Percentiles rank a stretch among this genome's conserved stretches.
Conservation (phyloP, 2,888 invertebrate genomes). For the Spodoptera exigua region DNA sequence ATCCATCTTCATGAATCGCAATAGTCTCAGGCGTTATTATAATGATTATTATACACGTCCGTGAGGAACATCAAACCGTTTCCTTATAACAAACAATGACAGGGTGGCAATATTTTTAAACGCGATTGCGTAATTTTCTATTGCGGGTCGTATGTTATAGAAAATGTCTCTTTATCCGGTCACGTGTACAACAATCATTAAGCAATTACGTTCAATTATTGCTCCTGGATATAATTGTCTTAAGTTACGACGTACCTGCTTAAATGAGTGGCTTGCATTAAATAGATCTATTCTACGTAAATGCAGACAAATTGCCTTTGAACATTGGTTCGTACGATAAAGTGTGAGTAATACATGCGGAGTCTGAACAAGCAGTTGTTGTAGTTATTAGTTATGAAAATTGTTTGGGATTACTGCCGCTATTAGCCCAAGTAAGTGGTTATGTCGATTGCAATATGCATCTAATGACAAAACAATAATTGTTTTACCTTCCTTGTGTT, state of each 20-base stretch:
- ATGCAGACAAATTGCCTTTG: conserved; percentile 65
- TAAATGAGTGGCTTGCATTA: conserved; percentile 69
- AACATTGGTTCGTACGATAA: conserved; percentile 57
- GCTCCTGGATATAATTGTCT: conserved; percentile 75
- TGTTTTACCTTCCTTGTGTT: conserved; percentile 1
- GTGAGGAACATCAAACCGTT: conserved; percentile 57
- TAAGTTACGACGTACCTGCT: conserved; percentile 58
- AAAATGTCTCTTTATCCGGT: conserved; percentile 71
- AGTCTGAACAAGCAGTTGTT: conserved; percentile 38
- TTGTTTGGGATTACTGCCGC: conserved; percentile 38
- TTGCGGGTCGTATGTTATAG: conserved; percentile 65
- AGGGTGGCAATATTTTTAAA: conserved; percentile 69
- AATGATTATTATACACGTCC: conserved; percentile 67
- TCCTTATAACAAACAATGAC: conserved; percentile 64
- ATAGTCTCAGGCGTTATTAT: conserved; percentile 70
- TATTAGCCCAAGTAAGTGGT: conserved; percentile 32
- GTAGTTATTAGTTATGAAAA: conserved; percentile 47
- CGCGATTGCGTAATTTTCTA: conserved; percentile 68
- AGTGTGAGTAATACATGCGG: conserved; percentile 36
- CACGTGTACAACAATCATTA: conserved; percentile 74
- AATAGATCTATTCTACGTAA: conserved; percentile 70
- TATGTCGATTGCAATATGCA: conserved; percentile 16
- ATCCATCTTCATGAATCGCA: conserved; percentile 72
- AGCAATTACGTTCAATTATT: conserved; percentile 82
- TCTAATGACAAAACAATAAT: conserved; percentile 19